These are phyloP conservation scores for Tetranychus truncatus DNA, from an alignment of 2,888 invertebrate species.

Conservation along the genomic window DNA sequence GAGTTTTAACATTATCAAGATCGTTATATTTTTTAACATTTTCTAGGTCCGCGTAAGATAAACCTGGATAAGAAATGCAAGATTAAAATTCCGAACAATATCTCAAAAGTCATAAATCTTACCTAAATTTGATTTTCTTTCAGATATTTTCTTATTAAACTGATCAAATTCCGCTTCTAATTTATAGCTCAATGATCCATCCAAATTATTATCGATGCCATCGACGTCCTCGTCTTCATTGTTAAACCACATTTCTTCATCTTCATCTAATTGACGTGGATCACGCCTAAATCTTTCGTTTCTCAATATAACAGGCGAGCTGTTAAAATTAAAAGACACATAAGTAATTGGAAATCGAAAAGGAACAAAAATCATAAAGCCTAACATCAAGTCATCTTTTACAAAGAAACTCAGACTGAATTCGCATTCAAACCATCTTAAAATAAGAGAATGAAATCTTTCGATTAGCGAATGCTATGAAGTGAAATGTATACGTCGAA, in stretches of 20 bases:
- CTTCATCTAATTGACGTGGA: slow-evolving; percentile 81
- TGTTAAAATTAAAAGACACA: slow-evolving; percentile 39
- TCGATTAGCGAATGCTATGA: too few species aligned
- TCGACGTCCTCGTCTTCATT: slow-evolving; percentile 76
- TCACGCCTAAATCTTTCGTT: slow-evolving; percentile 61
- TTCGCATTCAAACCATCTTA: too few species aligned
- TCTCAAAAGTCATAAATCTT: neutral
- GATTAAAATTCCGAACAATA: neutral
- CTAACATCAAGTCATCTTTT: too few species aligned
- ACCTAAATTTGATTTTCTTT: slow-evolving; percentile 11
- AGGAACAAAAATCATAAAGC: neutral
- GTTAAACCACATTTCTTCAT: slow-evolving; percentile 97
- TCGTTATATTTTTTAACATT: slow-evolving; percentile 12
- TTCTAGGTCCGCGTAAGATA: slow-evolving; percentile 13
- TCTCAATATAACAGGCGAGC: slow-evolving; percentile 43
- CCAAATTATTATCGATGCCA: slow-evolving; percentile 34
- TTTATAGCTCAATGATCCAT: slow-evolving; percentile 41
- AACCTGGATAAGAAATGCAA: neutral
- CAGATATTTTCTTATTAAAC: slow-evolving; percentile 19
- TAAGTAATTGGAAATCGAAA: neutral
- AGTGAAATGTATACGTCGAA: too few species aligned
- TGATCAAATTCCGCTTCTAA: slow-evolving; percentile 44
- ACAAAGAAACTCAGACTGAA: too few species aligned
- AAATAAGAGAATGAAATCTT: too few species aligned
- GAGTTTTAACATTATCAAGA: slow-evolving; percentile 24